These are phyloP conservation scores for Rhogogaster chlorosoma DNA, from an alignment of 2,888 invertebrate genomes.

Conservation along the genomic window DNA sequence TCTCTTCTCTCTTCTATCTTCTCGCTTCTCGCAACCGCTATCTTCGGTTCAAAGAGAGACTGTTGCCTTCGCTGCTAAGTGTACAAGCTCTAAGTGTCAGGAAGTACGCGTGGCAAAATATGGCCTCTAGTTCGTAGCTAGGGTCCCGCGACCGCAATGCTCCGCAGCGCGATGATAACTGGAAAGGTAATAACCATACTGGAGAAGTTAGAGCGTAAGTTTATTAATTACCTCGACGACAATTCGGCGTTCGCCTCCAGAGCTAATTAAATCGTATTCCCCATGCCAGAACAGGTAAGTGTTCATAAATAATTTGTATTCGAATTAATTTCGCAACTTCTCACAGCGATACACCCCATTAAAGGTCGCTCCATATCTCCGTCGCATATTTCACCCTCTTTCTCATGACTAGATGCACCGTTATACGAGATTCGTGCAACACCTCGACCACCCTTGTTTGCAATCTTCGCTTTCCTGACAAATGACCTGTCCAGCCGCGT, in stretches of 20 bases:
- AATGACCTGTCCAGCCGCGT: conserved; percentile 47
- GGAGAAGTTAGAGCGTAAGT: conserved; percentile 14
- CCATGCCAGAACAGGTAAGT: background rate
- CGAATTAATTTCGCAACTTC: background rate
- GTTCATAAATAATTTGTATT: background rate
- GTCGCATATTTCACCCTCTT: conserved; percentile 23
- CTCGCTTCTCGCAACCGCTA: background rate
- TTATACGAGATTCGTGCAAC: conserved; percentile 27
- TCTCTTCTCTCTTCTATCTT: background rate
- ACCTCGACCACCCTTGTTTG: conserved; percentile 44
- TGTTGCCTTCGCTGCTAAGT: conserved; percentile 9
- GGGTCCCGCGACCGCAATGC: conserved; percentile 6
- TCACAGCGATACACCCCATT: background rate
- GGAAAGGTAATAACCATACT: conserved; percentile 8
- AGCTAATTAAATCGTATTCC: background rate
- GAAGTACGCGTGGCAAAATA: conserved; percentile 32
- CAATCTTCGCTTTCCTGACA: conserved; percentile 45
- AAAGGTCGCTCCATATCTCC: background rate
- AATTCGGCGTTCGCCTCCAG: background rate
- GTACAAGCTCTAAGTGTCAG: conserved; percentile 30
- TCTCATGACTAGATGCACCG: background rate
- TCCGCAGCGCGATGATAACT: conserved; percentile 7
- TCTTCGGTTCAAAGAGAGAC: conserved; percentile 5
- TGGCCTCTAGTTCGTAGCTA: background rate
- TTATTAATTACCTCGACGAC: conserved; percentile 5